Base-by-base conservation (phyloP, 2,797 vertebrate species). In the Epinephelus awoara region DNA sequence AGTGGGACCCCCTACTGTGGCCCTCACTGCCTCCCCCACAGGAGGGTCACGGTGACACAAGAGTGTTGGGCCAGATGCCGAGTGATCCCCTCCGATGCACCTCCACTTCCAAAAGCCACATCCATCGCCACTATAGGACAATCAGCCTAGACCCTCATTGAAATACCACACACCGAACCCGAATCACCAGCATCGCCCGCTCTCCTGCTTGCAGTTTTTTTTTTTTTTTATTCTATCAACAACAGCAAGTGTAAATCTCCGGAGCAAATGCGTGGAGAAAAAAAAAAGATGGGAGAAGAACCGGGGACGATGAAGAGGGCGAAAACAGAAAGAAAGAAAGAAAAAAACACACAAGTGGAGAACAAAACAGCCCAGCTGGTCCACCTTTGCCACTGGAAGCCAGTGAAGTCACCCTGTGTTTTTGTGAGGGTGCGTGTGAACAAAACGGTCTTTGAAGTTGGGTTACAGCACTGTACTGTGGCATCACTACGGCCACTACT, bases 401-500 rank as follows among this genome's bases (percentile, higher is more conserved):
- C 83, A 91, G 91, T 91, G 92, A 95, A 93, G 93, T 92, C 88
- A 93, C 90, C 89, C 91, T 84, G 90, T 90, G 90, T 93, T 92
- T 94, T 92, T 94, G 89, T 92, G 82, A 93, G 91, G 74, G 89
- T 93, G 91, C 85, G 85, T 92, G 91, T 93, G 93, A 94, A 95
- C 93, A 95, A 94, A 95, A 92, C 57, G 52, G 49, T 77, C 94
- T 96, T 96, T 96, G 94, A 96, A 94, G 95, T 95, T 34, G 67
- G 87, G 89, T 81, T 94, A 92, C 91, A 94, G 92, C 94, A 95
- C 93, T 91, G 91, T 94, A 93, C 93, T 94, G 91, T 93, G 90
- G 89, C 91, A 94, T 96, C 95, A 93, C 96, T 94, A 95, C 86
- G 95, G 94, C 91, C 95, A 95, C 94, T 89, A 92, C 93, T 94